Conservation (phyloP, 1,140 invertebrate genomes). For the Latrodectus geometricus region DNA sequence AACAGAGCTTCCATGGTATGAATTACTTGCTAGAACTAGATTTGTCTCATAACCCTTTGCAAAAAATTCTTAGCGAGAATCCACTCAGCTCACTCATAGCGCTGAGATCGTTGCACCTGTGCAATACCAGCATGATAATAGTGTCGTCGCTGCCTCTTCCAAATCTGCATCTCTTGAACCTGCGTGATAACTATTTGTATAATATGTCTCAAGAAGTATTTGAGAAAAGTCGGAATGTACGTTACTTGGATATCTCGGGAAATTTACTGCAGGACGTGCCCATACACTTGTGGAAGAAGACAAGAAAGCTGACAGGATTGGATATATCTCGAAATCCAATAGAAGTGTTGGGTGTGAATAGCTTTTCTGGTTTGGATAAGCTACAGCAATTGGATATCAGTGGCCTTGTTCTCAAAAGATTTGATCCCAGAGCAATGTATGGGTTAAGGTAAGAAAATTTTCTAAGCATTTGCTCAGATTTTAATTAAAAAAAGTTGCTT, state of each 20-base stretch:
- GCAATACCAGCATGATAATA: conserved; percentile 47
- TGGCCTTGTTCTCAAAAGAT: conserved; percentile 32
- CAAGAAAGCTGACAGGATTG: conserved; percentile 2
- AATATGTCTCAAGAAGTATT: conserved; percentile 38
- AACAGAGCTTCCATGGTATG: conserved; percentile 78
- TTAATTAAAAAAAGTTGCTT: too few species aligned
- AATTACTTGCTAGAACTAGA: conserved; percentile 81
- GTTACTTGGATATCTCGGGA: conserved; percentile 22
- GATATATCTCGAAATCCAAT: conserved; percentile 74
- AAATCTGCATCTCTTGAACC: conserved; percentile 3
- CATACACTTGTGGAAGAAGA: conserved; percentile 24
- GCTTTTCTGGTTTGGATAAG: conserved; percentile 40
- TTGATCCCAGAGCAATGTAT: conserved; percentile 39
- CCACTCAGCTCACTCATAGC: conserved; percentile 17
- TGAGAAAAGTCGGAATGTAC: conserved; percentile 10
- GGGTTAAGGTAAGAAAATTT: conserved; percentile 49
- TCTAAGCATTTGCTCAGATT: too few species aligned
- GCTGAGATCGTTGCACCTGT: conserved; percentile 36
- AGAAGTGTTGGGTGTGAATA: conserved; percentile 40
- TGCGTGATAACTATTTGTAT: conserved; percentile 40
- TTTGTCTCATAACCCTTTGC: conserved; percentile 68
- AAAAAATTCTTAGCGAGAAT: conserved; percentile 12
- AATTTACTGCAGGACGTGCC: conserved; percentile 42
- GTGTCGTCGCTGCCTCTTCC: conserved; percentile 13
- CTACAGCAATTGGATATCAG: conserved; percentile 47